phyloP scores from a whole-genome alignment of 2,888 invertebrate species.

The Timema podura region DNA sequence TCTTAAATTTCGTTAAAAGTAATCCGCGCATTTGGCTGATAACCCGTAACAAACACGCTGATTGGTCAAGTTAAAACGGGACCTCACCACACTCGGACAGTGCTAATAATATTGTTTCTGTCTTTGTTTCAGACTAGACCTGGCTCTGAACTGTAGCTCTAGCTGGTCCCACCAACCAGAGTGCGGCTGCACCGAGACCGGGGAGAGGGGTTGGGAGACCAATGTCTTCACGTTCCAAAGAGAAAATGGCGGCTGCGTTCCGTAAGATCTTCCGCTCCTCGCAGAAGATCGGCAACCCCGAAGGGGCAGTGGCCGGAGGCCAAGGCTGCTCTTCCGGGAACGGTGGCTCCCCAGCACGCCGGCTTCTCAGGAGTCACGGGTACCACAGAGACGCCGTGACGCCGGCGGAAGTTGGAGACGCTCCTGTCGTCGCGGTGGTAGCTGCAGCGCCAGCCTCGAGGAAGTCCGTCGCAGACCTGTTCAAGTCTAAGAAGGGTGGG shows the following conservation, averaged over 20 bases:
- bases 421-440: slow-evolving; percentile 2
- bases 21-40: too few species aligned
- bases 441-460: slow-evolving; percentile 19
- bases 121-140: too few species aligned
- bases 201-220: too few species aligned
- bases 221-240: slow-evolving; percentile 63
- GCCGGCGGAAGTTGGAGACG: slow-evolving; percentile 38
- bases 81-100: too few species aligned
- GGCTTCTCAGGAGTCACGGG: slow-evolving; percentile 41
- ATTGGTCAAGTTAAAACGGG: too few species aligned
- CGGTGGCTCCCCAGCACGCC: slow-evolving; percentile 58
- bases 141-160: too few species aligned
- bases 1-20: too few species aligned
- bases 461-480: slow-evolving; percentile 47
- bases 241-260: slow-evolving; percentile 76
- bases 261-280: slow-evolving; percentile 71
- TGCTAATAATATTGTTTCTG: too few species aligned
- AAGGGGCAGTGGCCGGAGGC: slow-evolving; percentile 27
- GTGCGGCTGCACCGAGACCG: too few species aligned
- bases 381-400: slow-evolving; percentile 41
- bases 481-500: slow-evolving; percentile 22
- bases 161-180: too few species aligned
- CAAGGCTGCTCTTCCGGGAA: slow-evolving; percentile 34
- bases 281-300: slow-evolving; percentile 52
- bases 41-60: too few species aligned